phyloP scores from a whole-genome alignment of 2,797 vertebrate genomes.

The Acanthis flammea region DNA sequence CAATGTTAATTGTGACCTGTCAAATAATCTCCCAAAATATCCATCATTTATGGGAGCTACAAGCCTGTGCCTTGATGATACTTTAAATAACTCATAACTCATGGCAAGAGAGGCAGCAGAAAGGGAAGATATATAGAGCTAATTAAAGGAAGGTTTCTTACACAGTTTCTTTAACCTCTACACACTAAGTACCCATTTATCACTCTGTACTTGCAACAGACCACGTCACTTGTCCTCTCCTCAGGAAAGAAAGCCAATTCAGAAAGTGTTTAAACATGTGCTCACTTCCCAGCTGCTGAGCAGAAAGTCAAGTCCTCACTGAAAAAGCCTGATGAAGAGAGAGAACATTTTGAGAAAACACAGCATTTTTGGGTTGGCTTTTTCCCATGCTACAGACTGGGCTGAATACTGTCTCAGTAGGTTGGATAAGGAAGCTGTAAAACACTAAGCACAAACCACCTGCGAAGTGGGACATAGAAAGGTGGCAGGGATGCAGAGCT shows the following conservation, averaged over 20 bases:
- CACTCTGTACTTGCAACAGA: background rate
- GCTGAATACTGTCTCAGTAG: background rate
- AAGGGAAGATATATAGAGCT: background rate
- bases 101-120: background rate
- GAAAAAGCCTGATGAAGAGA: background rate
- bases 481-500: background rate
- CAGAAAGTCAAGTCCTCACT: background rate
- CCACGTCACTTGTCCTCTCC: rapidly evolving
- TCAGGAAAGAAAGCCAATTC: background rate
- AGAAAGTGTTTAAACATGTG: background rate
- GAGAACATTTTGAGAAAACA: background rate
- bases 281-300: background rate
- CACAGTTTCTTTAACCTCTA: background rate
- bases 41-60: background rate
- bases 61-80: background rate
- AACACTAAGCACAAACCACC: background rate
- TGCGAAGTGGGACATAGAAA: background rate
- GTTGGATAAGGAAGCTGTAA: background rate
- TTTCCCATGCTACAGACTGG: too few relatives aligned
- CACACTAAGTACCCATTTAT: background rate
- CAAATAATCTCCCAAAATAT: constrained; percentile 9
- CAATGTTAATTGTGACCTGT: constrained; percentile 20
- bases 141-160: constrained; percentile 30
- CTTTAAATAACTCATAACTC: background rate
- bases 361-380: rapidly evolving